These are phyloP conservation scores for Lagocephalus sceleratus DNA, from an alignment of 2,797 vertebrate genomes.

Conservation along the genomic window DNA sequence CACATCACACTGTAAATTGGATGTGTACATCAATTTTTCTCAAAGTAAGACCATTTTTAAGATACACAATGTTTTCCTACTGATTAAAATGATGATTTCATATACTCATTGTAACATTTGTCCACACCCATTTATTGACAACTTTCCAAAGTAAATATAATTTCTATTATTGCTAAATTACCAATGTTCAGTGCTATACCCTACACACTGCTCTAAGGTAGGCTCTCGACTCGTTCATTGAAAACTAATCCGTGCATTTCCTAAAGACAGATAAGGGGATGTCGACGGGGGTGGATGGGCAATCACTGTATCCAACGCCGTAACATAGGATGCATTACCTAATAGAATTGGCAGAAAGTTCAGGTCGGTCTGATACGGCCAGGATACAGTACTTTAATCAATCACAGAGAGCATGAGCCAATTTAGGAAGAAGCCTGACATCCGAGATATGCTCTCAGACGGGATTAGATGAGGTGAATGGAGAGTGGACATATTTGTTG, in stretches of 20 bases:
- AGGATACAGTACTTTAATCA: constrained; percentile 82
- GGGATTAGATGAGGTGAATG: constrained; percentile 77
- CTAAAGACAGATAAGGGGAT: constrained; percentile 25
- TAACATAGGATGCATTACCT: constrained; percentile 82
- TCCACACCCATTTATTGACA: neutral
- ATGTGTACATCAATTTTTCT: too few species aligned
- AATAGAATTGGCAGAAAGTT: constrained; percentile 80
- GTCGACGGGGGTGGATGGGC: neutral
- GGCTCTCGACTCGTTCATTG: too few species aligned
- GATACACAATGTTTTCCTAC: too few species aligned
- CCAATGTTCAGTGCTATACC: neutral
- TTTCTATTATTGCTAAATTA: constrained; percentile 3
- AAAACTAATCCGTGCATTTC: constrained; percentile 55
- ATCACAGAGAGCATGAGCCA: constrained; percentile 76
- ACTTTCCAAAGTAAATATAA: constrained; percentile 2
- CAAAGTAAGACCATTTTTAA: too few species aligned
- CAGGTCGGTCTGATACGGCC: constrained; percentile 74
- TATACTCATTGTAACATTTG: too few species aligned
- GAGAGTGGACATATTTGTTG: constrained; percentile 67
- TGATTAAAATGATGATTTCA: too few species aligned
- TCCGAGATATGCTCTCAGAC: constrained; percentile 79
- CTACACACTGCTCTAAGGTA: constrained; percentile 4
- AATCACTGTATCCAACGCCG: constrained; percentile 52
- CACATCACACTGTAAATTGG: too few species aligned
- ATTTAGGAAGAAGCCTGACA: constrained; percentile 78